A percentile compares a stretch with the other conserved stretches of the same genome.
These are phyloP conservation scores for Ctenoplectra terminalis DNA, from an alignment of 1,140 invertebrate species.

Conservation along the genomic window DNA sequence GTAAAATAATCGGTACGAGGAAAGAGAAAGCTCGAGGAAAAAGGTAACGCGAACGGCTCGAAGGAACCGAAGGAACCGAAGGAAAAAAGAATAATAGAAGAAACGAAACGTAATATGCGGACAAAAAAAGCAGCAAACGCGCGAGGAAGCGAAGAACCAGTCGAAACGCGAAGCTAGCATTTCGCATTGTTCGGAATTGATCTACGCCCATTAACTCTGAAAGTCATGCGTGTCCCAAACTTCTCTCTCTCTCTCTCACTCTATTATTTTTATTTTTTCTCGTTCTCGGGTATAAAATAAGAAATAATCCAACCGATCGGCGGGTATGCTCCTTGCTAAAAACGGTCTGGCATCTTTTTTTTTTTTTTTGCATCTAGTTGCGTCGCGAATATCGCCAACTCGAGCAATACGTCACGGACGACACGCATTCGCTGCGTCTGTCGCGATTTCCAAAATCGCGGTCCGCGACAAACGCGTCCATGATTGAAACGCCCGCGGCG, in stretches of 20 bases:
- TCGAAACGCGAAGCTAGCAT: constrained; percentile 5
- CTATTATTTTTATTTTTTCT: too few relatives aligned
- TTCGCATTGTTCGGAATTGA: constrained; percentile 49
- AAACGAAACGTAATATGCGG: too few relatives aligned
- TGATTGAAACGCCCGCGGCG: too few relatives aligned
- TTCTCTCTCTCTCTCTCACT: fast-evolving
- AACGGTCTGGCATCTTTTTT: too few relatives aligned
- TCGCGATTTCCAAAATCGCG: not conserved
- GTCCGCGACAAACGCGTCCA: not conserved
- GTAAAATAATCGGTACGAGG: constrained; percentile 14
- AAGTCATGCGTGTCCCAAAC: not conserved
- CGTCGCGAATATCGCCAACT: not conserved
- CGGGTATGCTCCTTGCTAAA: not conserved
- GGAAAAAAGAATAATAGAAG: constrained; percentile 9
- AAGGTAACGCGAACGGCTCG: constrained; percentile 27
- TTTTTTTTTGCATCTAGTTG: too few relatives aligned
- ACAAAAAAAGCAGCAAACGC: constrained; percentile 26
- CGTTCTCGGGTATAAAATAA: not conserved
- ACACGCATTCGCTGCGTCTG: not conserved
- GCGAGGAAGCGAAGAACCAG: constrained; percentile 11
- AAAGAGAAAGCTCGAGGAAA: not conserved
- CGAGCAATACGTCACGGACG: not conserved
- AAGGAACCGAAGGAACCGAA: constrained; percentile 5
- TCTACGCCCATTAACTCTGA: constrained; percentile 62
- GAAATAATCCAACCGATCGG: not conserved